Base-by-base conservation (phyloP, 2,888 invertebrate genomes). In the Cheiracanthium punctorium region DNA sequence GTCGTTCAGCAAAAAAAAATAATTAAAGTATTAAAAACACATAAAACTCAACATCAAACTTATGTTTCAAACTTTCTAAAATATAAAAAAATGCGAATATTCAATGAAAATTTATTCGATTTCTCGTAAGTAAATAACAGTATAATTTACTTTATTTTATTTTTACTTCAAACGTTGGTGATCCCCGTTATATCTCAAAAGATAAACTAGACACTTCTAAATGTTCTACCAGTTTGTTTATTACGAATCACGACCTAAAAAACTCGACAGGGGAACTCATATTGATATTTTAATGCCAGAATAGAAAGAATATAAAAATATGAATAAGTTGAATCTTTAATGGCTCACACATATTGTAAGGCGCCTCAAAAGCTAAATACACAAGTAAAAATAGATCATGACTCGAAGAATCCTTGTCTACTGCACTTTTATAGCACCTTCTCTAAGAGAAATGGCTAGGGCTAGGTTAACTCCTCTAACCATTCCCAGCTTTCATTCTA, bases 221-320 rank as follows among this genome's bases (percentile, higher is more conserved):
- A 48, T 48, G 12, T 37, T 37, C 37, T 37, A 37, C 5, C 5
- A 8, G 17, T 48, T 48, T n/a, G n/a, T n/a, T 17, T 17, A 2
- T 14, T 48, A 48, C 17, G 48, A 10, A 48, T n/a, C n/a, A n/a
- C n/a, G n/a, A n/a, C n/a, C 58, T n/a, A 24, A 58, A 24, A 24
- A 10, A 24, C 20, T 24, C 24, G 58, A 58, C n/a, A 58, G 12
- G 24, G 58, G 5, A 58, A 58, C 24, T 58, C 24, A 58, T 58
- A 58, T 5, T 17, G 24, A 24, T 58, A 20, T 17, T 24, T 75
- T 8, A 29, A 33, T 58, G 20, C 17, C 33, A 64, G 28, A 30
- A 64, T 64, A 84, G 75, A 82, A 84, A 82, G 41, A 79, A 84
- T 85, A 85, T 52, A 85, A 79, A 85, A 85, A 85, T 85, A 85